Base-by-base conservation (phyloP, 2,888 invertebrate genomes). In the Eristalis pertinax region DNA sequence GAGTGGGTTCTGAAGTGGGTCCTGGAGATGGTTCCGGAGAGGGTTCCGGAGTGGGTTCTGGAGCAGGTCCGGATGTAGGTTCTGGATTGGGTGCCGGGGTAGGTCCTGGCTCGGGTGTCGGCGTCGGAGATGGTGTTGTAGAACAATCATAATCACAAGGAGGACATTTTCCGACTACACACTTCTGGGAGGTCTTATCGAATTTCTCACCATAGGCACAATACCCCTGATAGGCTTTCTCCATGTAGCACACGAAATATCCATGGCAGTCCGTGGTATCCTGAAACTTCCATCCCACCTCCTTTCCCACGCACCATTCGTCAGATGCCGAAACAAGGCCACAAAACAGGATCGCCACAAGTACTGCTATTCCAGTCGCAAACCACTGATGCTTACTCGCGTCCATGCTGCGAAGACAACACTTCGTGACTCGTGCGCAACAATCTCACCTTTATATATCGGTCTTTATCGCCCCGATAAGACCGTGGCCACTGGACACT, bases 181-280 rank as follows among this genome's bases (percentile, higher is more conserved):
- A 89, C 10, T 4, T 26, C 15, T 65, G 67, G 1, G 10, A 13
- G 0, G 0, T 2, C 8, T 60, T 29, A 24, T 86, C 77, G 43
- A 79, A 89, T 15, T 64, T 84, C n/a, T 75, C 64, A 0, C 89
- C 89, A 35, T 62, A 29, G 0, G 38, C 63, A 64, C 89, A 89
- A 19, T 85, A 70, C 0, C 73, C 68, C 19, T 65, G 56, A n/a
- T 76, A 24, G 10, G 67, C 11, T 0, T 64, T 10, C 15, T 77
- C 72, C 3, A 56, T 58, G 15, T 72, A 58, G 65, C 89, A 89
- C 22, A 86, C 62, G 26, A 83, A 74, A 82, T 69, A 89, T 56
- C 81, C 79, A 70, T 80, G 77, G 32, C 89, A 89, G 79, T 89
- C 89, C 4, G 63, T 78, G 1, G 38, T 74, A 88, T 89, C 89